Evolutionary conservation across 2,888 invertebrate species (phyloP), one percentile per base, ranked within the genome.

Genomic region (Tupiocoris notatus): DNA sequence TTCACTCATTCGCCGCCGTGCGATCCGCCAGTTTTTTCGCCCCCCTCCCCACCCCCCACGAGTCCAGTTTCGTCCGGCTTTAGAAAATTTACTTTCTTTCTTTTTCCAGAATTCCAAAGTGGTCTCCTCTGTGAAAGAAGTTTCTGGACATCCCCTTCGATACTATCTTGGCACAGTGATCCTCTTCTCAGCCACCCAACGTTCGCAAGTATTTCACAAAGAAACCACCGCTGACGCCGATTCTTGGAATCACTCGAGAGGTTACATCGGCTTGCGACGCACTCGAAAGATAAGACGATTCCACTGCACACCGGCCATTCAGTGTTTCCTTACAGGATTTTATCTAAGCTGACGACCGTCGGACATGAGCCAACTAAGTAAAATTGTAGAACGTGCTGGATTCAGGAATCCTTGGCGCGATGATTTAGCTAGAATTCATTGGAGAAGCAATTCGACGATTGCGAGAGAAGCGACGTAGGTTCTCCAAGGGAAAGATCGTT

Each of bases 81-180:
- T 59, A 24, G 61, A 70, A 70, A 70, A 70, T 70, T 70, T 70
- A 23, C 70, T 70, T 59, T 70, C 59, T 70, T 70, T 54, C 24
- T 58, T 67, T 67, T 67, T 54, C 56, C 70, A 58, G 70, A 58
- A 70, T 70, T 70, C 70, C 70, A 70, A 58, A 70, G 58, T 3
- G 61, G 70, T 70, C 70, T 70, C 59, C 61, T 17, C n/a, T 59
- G 6, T 17, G 58, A 12, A 39, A 39, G 39, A 12, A 39, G 70
- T 70, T 61, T 61, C 24, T 70, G 59, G 24, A 59, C 70, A 59
- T 59, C 61, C 70, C 58, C 20, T 20, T 22, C 56, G 67, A 67
- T 67, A 67, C 18, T 67, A 67, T 67, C 67, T 54, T 67, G 67
- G 67, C 67, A 67, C 67, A 67, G 57, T 67, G 67, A 67, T 67